Evolutionary conservation across 2,888 invertebrate species (phyloP), one percentile per base, ranked within the genome.

Genomic region (Drosophila helvetica): DNA sequence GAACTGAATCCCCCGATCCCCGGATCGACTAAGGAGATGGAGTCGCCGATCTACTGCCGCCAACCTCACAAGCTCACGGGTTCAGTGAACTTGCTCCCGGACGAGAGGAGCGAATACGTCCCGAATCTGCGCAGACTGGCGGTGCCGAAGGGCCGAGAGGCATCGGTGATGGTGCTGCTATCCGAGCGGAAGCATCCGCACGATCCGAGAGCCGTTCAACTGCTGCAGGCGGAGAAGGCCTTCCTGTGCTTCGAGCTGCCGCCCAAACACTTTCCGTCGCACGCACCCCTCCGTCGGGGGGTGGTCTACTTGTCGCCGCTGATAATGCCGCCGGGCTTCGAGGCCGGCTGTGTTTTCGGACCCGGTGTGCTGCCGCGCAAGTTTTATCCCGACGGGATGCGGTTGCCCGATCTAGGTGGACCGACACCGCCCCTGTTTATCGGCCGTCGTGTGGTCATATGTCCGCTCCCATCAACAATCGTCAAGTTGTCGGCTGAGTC

Each of bases 361-460:
- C 3, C 52, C 0, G 79, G 76, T 0, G 75, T 62, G 0, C n/a
- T 76, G n/a, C 25, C 75, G 5, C 61, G 48, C 5, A 61, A 65
- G 5, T 61, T 4, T 3, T 76, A 75, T 59, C 76, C 76, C n/a
- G n/a, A n/a, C n/a, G n/a, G n/a, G n/a, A n/a, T n/a, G n/a, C n/a
- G n/a, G n/a, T n/a, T n/a, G n/a, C n/a, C n/a, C n/a, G n/a, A n/a
- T n/a, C n/a, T n/a, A n/a, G n/a, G n/a, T n/a, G n/a, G 76, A 0
- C 56, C 12, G 2, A 76, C 79, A 6, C 76, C 76, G 12, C 42
- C 76, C 0, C 19, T 76, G 3, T 75, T 79, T 12, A 71, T 76
- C 19, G 76, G 79, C 9, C 60, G 45, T 8, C 72, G 72, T 2
- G 12, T 43, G n/a, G n/a, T n/a, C 2, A 42, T 63, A 0, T n/a